phyloP scores from a whole-genome alignment of 2,888 invertebrate species.

The Hemistola chrysoprasaria region DNA sequence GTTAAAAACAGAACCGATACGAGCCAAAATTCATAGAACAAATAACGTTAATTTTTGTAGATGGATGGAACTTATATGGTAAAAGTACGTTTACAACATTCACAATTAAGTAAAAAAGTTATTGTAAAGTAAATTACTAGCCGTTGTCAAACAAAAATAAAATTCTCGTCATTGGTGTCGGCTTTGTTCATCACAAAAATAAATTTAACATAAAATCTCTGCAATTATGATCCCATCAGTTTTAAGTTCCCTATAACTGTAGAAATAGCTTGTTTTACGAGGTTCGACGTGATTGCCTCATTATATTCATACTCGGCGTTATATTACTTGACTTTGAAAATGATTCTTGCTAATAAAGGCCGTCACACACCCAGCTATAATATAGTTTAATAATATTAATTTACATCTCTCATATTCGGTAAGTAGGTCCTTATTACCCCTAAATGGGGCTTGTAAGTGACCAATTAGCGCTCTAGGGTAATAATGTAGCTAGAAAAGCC shows the following conservation, averaged over 20 bases:
- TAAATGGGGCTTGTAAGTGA: no score
- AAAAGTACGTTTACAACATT: no score
- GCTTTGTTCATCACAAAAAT: background rate
- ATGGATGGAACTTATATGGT: no score
- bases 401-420: no score
- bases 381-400: no score
- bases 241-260: constrained; percentile 3
- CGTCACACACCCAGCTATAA: no score
- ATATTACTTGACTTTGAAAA: constrained; percentile 1
- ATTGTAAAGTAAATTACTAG: constrained; percentile 1
- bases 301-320: constrained; percentile 3
- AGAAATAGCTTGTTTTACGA: constrained; percentile 6
- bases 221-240: constrained; percentile 3
- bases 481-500: no score
- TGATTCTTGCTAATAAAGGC: background rate
- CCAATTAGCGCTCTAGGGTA: no score
- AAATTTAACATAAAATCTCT: background rate
- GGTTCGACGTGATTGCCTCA: constrained; percentile 3
- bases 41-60: no score
- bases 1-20: no score
- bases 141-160: constrained; percentile 1
- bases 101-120: background rate
- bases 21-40: no score
- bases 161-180: background rate
- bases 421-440: no score